Conservation (phyloP, 2,888 invertebrate species). For the Pyrrhia umbra region DNA sequence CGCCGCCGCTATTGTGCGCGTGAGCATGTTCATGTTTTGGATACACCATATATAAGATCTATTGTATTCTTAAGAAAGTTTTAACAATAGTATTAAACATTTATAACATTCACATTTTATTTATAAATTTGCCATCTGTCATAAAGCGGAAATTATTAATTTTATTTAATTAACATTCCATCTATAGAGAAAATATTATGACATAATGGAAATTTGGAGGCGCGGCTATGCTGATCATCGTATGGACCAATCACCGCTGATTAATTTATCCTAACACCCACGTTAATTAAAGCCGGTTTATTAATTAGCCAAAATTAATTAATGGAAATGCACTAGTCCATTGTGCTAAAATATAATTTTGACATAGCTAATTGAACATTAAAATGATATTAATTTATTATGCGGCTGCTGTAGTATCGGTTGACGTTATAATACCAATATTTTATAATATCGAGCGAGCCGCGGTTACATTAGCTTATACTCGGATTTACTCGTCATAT, state of each 20-base stretch:
- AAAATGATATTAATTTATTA: slow-evolving; percentile 57
- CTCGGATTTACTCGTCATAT: slow-evolving; percentile 11
- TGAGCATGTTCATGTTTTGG: slow-evolving; percentile 14
- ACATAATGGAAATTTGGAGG: slow-evolving; percentile 48
- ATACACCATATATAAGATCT: slow-evolving; percentile 20
- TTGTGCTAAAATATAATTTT: slow-evolving; percentile 63
- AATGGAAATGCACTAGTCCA: slow-evolving; percentile 76
- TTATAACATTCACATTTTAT: background rate
- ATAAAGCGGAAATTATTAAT: slow-evolving; percentile 26
- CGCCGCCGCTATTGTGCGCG: slow-evolving; percentile 21
- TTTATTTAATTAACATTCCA: slow-evolving; percentile 46
- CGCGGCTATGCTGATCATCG: slow-evolving; percentile 48
- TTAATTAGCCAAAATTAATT: slow-evolving; percentile 86
- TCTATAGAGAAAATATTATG: slow-evolving; percentile 50
- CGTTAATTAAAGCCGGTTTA: slow-evolving; percentile 80
- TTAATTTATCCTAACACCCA: slow-evolving; percentile 84
- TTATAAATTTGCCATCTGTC: background rate
- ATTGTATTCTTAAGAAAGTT: slow-evolving; percentile 21
- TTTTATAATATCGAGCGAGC: slow-evolving; percentile 37
- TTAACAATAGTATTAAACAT: slow-evolving; percentile 19
- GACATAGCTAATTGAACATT: slow-evolving; percentile 63
- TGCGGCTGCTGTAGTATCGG: slow-evolving; percentile 28
- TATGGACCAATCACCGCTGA: slow-evolving; percentile 78
- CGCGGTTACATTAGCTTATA: slow-evolving; percentile 4
- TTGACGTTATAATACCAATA: slow-evolving; percentile 30